A percentile compares a stretch with the other conserved stretches of the same genome.
Conservation (phyloP, 2,888 invertebrate species). For the Dascillus cervinus region DNA sequence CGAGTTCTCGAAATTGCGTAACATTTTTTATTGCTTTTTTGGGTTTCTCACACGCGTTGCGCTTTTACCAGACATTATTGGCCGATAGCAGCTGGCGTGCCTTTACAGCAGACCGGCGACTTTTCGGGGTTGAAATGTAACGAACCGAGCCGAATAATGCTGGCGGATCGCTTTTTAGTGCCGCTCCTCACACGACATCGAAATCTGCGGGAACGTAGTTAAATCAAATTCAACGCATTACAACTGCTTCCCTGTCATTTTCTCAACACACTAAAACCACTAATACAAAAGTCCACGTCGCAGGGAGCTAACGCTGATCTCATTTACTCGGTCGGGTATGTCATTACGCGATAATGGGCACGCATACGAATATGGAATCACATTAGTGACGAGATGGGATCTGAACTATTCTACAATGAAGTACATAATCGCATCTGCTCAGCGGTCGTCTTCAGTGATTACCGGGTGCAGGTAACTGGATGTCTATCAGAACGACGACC, state of each 20-base stretch:
- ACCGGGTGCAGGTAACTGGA: slow-evolving; percentile 6
- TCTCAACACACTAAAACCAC: slow-evolving; percentile 21
- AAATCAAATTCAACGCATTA: slow-evolving; percentile 26
- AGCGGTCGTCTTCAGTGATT: slow-evolving; percentile 12
- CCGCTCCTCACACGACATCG: slow-evolving; percentile 19
- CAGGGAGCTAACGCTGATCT: slow-evolving; percentile 13
- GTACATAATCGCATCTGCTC: slow-evolving; percentile 18
- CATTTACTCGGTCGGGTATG: slow-evolving; percentile 16
- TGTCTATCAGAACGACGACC: no score
- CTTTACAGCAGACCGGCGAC: slow-evolving; percentile 21
- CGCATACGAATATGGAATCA: slow-evolving; percentile 18
- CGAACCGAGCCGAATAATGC: slow-evolving; percentile 2
- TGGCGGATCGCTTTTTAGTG: no score
- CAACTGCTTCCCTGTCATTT: slow-evolving; percentile 23
- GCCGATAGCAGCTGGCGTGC: slow-evolving; percentile 30
- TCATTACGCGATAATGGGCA: slow-evolving; percentile 19
- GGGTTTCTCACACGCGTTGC: slow-evolving; percentile 29
- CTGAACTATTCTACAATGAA: slow-evolving; percentile 12
- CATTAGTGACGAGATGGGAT: slow-evolving; percentile 15
- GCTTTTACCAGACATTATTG: slow-evolving; percentile 26
- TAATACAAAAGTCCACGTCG: slow-evolving; percentile 20
- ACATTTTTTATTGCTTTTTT: slow-evolving; percentile 29
- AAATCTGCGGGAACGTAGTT: slow-evolving; percentile 22
- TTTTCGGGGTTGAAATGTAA: slow-evolving; percentile 19
- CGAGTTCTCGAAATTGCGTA: slow-evolving; percentile 22